Percentiles rank a stretch among this genome's conserved stretches.
Evolutionary conservation across 2,888 invertebrate genomes (phyloP).

Genomic region (Heterodera filipjevi): DNA sequence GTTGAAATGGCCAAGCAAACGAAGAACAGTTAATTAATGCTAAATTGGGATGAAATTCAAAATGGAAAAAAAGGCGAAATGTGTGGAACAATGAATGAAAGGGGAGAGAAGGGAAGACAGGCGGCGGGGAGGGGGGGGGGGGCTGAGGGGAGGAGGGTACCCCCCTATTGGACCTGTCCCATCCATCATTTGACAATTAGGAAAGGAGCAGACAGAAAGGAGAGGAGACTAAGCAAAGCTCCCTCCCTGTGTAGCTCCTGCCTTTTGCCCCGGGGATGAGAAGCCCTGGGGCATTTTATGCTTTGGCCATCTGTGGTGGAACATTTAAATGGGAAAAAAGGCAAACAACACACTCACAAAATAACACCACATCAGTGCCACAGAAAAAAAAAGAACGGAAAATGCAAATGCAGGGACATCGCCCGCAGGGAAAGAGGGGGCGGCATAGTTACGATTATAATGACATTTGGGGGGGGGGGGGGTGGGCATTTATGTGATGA

Average conservation of each 20-base stretch:
- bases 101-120: neutral
- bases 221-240: neutral
- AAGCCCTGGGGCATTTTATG: slow-evolving; percentile 4
- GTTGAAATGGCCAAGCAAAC: neutral
- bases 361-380: slow-evolving; percentile 2
- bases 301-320: slow-evolving; percentile 4
- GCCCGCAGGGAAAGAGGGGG: neutral
- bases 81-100: neutral
- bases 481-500: neutral
- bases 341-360: slow-evolving; percentile 12
- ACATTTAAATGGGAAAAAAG: neutral
- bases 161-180: neutral
- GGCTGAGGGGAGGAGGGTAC: neutral
- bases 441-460: slow-evolving; percentile 7
- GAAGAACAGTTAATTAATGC: neutral
- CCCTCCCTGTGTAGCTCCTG: neutral
- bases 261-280: slow-evolving; percentile 2
- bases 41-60: neutral
- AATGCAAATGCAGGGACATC: neutral
- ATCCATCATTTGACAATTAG: slow-evolving; percentile 10
- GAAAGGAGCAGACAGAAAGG: neutral
- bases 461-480: neutral
- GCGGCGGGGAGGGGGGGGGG: no score
- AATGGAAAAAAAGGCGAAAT: neutral
- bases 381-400: slow-evolving; percentile 9